Percentiles rank a stretch among this genome's conserved stretches.
Evolutionary conservation across 2,113 vertebrate species (phyloP).

Genomic region (Hipposideros armiger): DNA sequence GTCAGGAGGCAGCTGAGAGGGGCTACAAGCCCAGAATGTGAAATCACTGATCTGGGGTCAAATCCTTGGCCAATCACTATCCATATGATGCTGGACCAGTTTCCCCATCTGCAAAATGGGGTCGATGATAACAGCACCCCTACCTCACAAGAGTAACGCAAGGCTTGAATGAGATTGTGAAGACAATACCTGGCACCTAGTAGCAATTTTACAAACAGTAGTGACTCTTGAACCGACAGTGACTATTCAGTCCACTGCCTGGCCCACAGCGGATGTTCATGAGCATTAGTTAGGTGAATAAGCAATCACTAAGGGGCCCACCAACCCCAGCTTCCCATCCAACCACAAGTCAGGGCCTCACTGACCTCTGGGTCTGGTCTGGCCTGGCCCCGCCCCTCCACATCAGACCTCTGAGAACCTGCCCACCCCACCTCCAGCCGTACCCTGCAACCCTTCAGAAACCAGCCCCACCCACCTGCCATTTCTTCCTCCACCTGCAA

Average conservation of each 20-base stretch:
- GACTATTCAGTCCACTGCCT: background rate
- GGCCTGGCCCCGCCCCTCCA: background rate
- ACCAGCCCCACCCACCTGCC: accelerated
- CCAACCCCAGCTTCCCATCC: no score
- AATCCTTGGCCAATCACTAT: background rate
- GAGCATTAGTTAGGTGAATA: accelerated
- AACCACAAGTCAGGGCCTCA: accelerated
- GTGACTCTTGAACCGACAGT: background rate
- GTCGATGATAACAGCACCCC: background rate
- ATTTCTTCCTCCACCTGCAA: slow-evolving; percentile 18
- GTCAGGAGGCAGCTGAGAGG: background rate
- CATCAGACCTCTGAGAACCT: background rate
- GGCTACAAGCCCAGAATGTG: background rate
- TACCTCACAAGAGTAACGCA: accelerated
- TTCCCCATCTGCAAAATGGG: background rate
- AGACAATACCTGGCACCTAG: background rate
- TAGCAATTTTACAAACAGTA: background rate
- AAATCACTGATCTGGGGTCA: background rate
- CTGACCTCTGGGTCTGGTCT: background rate
- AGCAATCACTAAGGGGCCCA: background rate
- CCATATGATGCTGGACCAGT: no score
- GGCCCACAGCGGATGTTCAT: no score
- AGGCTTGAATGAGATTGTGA: background rate
- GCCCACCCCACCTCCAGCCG: background rate
- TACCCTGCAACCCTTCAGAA: background rate